Conservation (phyloP, 2,113 vertebrate species). For the Xiphorhynchus elegans region DNA sequence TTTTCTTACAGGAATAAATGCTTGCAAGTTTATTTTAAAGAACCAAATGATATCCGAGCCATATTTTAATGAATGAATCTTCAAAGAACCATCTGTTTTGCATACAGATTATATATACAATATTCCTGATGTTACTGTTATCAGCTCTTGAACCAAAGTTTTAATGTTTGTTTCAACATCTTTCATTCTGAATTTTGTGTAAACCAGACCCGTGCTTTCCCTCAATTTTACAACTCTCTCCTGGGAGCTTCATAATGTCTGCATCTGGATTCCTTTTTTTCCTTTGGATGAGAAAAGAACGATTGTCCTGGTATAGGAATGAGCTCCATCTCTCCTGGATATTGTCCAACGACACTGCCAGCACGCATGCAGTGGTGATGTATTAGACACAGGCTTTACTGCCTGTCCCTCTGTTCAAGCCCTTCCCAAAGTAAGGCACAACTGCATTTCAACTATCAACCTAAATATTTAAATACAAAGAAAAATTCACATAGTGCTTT, state of each 20-base stretch:
- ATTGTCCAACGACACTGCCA: slow-evolving; percentile 30
- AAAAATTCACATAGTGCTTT: neutral
- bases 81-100: neutral
- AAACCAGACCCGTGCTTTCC: slow-evolving; percentile 46
- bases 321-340: slow-evolving; percentile 50
- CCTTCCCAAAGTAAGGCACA: neutral
- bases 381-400: slow-evolving; percentile 4
- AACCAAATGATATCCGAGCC: neutral
- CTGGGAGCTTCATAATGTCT: slow-evolving; percentile 29
- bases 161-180: slow-evolving; percentile 42
- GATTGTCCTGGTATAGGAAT: slow-evolving; percentile 38
- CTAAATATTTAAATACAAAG: neutral
- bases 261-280: slow-evolving; percentile 24
- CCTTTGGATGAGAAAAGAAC: slow-evolving; percentile 52
- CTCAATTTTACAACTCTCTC: slow-evolving; percentile 14
- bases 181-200: slow-evolving; percentile 50
- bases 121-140: slow-evolving; percentile 14
- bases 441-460: neutral
- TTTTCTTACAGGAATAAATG: slow-evolving; percentile 23
- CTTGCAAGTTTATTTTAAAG: slow-evolving; percentile 41
- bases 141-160: slow-evolving; percentile 17
- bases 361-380: neutral
- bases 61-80: neutral
- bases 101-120: neutral
- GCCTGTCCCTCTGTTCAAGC: neutral